Conservation (phyloP, 2,797 vertebrate genomes). For the Hippopotamyrus pictus region DNA sequence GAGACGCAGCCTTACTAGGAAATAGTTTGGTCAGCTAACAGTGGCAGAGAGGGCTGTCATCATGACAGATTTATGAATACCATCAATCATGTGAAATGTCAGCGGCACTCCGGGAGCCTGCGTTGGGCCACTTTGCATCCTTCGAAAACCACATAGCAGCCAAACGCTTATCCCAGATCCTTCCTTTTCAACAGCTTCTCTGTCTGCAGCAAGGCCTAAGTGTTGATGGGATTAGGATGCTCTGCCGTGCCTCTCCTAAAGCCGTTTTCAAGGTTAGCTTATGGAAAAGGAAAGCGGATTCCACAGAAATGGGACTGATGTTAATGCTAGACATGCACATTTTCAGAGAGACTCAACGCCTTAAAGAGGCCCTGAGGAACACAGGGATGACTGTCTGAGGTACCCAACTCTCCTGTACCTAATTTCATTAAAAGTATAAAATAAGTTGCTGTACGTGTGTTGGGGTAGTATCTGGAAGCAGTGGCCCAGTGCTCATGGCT, state of each 20-base stretch:
- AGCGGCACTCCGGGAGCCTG: constrained; percentile 53
- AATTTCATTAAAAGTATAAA: neutral
- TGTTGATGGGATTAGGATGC: constrained; percentile 5
- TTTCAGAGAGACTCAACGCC: neutral
- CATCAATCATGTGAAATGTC: constrained; percentile 66
- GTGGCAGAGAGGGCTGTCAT: constrained; percentile 52
- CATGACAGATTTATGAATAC: constrained; percentile 66
- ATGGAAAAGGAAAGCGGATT: neutral
- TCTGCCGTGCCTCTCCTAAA: neutral
- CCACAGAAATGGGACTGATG: neutral
- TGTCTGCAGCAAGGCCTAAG: neutral
- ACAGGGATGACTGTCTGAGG: neutral
- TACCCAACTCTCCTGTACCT: neutral
- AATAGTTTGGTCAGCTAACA: constrained; percentile 41
- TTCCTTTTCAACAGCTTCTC: neutral
- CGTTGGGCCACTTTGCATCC: constrained; percentile 48
- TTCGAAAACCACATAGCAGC: neutral
- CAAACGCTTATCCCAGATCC: neutral
- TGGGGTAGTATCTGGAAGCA: neutral
- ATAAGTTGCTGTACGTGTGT: neutral
- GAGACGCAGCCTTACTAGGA: constrained; percentile 10
- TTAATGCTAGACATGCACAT: neutral
- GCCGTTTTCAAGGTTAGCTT: neutral
- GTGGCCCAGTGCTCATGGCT: neutral
- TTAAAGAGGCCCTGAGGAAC: neutral